Percentiles rank a stretch among this genome's conserved stretches.
Evolutionary conservation across 2,113 vertebrate genomes (phyloP).

Genomic region (Indicator indicator): DNA sequence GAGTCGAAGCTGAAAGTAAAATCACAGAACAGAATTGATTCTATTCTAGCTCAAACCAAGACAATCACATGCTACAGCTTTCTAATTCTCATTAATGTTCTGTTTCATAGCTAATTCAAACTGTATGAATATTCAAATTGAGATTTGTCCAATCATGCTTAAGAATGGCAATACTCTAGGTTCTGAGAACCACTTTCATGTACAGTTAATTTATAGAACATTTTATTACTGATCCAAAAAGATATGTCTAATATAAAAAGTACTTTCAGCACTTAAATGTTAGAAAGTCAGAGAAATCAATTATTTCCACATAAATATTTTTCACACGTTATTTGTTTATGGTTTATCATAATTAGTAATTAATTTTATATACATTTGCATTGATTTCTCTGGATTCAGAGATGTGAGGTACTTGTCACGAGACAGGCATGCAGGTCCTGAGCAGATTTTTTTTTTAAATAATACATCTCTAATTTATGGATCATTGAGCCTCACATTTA

Average conservation of each 20-base stretch:
- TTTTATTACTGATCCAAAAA: not conserved
- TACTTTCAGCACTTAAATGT: not conserved
- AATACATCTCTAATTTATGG: not conserved
- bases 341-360: not conserved
- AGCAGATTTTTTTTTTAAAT: not conserved
- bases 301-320: not conserved
- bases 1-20: no score
- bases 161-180: not conserved
- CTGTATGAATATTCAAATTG: not conserved
- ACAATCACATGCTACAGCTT: not conserved
- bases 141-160: not conserved
- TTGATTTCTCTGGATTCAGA: not conserved
- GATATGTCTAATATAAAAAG: not conserved
- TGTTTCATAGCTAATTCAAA: not conserved
- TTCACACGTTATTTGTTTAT: not conserved
- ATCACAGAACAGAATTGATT: no score
- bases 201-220: not conserved
- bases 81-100: not conserved
- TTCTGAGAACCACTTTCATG: not conserved
- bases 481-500: not conserved
- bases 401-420: not conserved
- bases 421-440: not conserved
- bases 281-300: not conserved
- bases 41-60: no score
- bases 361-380: not conserved